Base-by-base conservation (phyloP, 92 coral and sea anemone genomes). In the Phymanthus crucifer region DNA sequence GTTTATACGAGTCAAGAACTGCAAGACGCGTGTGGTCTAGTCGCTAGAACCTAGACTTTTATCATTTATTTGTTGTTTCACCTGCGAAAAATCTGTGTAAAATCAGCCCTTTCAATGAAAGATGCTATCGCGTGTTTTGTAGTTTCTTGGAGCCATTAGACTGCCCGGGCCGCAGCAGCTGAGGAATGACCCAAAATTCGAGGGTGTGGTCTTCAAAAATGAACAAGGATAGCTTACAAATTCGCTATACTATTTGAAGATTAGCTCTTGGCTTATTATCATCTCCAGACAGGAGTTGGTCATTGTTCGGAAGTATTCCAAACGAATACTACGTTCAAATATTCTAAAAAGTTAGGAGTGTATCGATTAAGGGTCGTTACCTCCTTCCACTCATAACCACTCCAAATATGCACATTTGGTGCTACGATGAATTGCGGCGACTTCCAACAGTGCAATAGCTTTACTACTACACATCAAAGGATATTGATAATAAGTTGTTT, bases 21-120 rank as follows among this genome's bases (percentile, higher is more conserved):
- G 32, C 19, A 35, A 10, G 71, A n/a, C 56, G 67, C 61, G 72
- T 37, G 81, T 64, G 81, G 81, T 64, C 71, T 58, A n/a, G n/a
- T n/a, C n/a, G n/a, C n/a, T n/a, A 18, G 34, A 31, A 19, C 31
- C 29, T 38, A 32, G 26, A 46, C 23, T 50, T 48, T 35, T 36
- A 10, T 16, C 31, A 70, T 64, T 77, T 77, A 72, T 77, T 77
- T 77, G 68, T 26, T 24, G 57, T n/a, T 61, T 24, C 52, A 35
- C n/a, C 43, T 71, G 52, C 12, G 13, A n/a, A 35, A 24, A 27
- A n/a, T 35, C 45, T 61, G 45, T 23, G 68, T 24, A 2, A 29
- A 61, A 19, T 19, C 3, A 61, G 14, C 32, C 6, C 3, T 3
- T 18, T 54, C 6, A 54, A 43, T 54, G 64, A 19, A 61, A 61